Base-by-base conservation (phyloP, 1,140 invertebrate genomes). In the Asbolus verrucosus region DNA sequence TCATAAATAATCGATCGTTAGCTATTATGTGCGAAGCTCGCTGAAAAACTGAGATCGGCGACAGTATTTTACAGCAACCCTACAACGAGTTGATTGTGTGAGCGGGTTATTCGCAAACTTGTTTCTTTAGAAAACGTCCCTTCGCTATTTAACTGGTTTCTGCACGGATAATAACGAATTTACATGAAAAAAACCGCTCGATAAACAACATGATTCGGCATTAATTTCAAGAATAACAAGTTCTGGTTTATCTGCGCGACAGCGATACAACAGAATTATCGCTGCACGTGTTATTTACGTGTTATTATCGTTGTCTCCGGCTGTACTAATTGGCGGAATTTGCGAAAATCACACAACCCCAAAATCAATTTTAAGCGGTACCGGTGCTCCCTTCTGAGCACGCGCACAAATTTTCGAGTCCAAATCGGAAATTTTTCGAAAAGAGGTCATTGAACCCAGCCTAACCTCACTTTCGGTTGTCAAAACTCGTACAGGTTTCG, bases 1-100 rank as follows among this genome's bases (percentile, higher is more conserved):
- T 27, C 31, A 62, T 62, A 36, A 62, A 62, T 36, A 67, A 67
- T 67, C 65, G 46, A 67, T 67, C 54, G 27, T 13, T 41, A n/a
- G n/a, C n/a, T 41, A 4, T 4, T 14, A n/a, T 6, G 15, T 1
- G 24, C 54, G 54, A 18, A 31, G 31, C 36, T 16, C 30, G 59
- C 33, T n/a, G 38, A 8, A 15, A 39, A 21, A 36, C 38, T 60
- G 66, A 27, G 36, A 36, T 14, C 24, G 24, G 31, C 36, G 60
- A 62, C 60, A 18, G 60, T 50, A 8, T 19, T 30, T 62, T 62
- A 39, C 31, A 62, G 30, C 60, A 39, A 16, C 31, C 31, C 60
- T 62, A 62, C 60, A 18, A 33, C 11, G 31, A 33, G 60, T 62
- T 36, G 60, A 62, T 38, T 39, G 36, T 38, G 60, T n/a, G 15